Evolutionary conservation across 2,888 invertebrate species (phyloP), one percentile per base, ranked within the genome.

Genomic region (Cinara cedri): DNA sequence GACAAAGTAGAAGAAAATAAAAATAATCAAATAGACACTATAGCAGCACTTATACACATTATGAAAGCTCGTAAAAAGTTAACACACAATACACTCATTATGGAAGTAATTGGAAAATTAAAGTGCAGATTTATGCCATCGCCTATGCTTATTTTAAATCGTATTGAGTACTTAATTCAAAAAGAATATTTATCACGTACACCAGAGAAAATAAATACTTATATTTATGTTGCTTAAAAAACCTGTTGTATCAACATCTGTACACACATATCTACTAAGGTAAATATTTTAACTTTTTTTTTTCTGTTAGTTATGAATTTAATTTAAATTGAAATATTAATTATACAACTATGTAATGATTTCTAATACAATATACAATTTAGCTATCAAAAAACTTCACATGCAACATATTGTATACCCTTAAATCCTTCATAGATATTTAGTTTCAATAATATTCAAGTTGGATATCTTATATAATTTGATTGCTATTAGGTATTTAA

Each of bases 21-120:
- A 83, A 98, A 98, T 87, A 97, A 98, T 87, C 98, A 98, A 89
- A 98, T 99, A 84, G 99, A 99, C n/a, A n/a, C n/a, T n/a, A n/a
- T n/a, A 88, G 98, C 98, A 71, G 98, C 98, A 82, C 97, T 99
- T 85, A 98, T 99, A 82, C 91, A 97, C 85, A 98, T 99, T 86
- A 99, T 99, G 99, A 99, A 99, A 88, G 95, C 97, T 70, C 90
- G 98, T 83, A 97, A 98, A 89, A 92, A 93, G 85, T 93, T 98
- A 91, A 90, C 94, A 86, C 95, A 95, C 88, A 97, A 97, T 86
- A 91, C 96, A 84, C 90, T 99, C 83, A 96, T 98, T 82, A 93
- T 97, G 63, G 98, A 98, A 89, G 98, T 98, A 83, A 98, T 98
- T 82, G 95, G 98, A 86, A 98, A 98, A 88, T 88, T 99, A 84